Percentiles rank a stretch among this genome's conserved stretches.
Evolutionary conservation across 2,888 invertebrate genomes (phyloP).

Genomic region (Sussaba pulchella): DNA sequence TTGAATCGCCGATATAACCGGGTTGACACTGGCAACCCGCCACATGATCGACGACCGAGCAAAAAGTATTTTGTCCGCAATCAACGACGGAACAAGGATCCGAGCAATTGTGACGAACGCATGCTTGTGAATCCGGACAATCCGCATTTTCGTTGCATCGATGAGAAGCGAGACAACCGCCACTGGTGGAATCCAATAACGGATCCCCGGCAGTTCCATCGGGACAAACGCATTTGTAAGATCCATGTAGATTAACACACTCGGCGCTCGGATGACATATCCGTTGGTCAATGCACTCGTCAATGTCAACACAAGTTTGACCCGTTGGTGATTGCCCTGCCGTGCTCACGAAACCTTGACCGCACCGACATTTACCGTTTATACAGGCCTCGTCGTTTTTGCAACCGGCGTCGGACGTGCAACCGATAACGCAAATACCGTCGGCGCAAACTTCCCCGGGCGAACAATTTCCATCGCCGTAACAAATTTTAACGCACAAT

Average conservation of each 20-base stretch:
- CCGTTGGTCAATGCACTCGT: slow-evolving; percentile 90
- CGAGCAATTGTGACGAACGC: slow-evolving; percentile 91
- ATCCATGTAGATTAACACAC: slow-evolving; percentile 92
- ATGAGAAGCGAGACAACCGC: slow-evolving; percentile 91
- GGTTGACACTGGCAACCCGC: slow-evolving; percentile 92
- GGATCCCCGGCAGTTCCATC: slow-evolving; percentile 92
- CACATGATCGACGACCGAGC: slow-evolving; percentile 90
- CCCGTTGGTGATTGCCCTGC: slow-evolving; percentile 89
- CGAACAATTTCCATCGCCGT: slow-evolving; percentile 95
- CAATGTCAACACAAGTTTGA: slow-evolving; percentile 91
- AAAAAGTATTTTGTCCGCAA: slow-evolving; percentile 92
- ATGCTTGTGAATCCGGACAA: slow-evolving; percentile 91
- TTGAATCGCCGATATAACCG: slow-evolving; percentile 93
- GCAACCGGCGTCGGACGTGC: slow-evolving; percentile 93
- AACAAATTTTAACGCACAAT: slow-evolving; percentile 94
- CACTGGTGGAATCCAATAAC: slow-evolving; percentile 82
- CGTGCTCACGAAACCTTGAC: slow-evolving; percentile 88
- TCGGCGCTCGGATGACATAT: slow-evolving; percentile 93
- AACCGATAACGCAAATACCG: slow-evolving; percentile 93
- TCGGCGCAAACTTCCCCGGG: slow-evolving; percentile 95
- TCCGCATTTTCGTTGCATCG: slow-evolving; percentile 91
- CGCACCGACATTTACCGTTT: slow-evolving; percentile 91
- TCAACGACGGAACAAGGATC: slow-evolving; percentile 91
- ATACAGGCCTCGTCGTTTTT: slow-evolving; percentile 91
- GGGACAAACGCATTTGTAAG: slow-evolving; percentile 92